Percentiles rank a stretch among this genome's conserved stretches.
Conservation (phyloP, 2,797 vertebrate genomes). For the Adelosebastes latens region DNA sequence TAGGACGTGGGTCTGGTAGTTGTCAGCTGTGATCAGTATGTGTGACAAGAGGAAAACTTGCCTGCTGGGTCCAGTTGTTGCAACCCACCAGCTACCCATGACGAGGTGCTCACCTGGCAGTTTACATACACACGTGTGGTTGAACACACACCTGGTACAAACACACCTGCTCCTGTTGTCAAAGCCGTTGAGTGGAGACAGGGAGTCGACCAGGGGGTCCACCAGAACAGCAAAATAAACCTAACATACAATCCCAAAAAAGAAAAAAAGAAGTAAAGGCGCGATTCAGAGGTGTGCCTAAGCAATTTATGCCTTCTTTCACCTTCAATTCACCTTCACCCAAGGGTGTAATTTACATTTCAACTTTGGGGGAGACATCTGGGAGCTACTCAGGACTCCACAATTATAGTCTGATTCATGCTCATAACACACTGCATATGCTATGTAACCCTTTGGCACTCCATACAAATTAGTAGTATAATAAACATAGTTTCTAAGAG, state of each 20-base stretch:
- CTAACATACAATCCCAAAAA: background rate
- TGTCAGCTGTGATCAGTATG: conserved; percentile 34
- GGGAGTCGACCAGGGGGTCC: background rate
- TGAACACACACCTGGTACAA: conserved; percentile 22
- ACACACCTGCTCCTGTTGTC: conserved; percentile 31
- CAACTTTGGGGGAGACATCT: conserved; percentile 56
- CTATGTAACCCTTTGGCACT: conserved; percentile 55
- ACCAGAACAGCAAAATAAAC: conserved; percentile 28
- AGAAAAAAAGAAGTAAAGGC: conserved; percentile 4
- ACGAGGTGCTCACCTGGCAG: conserved; percentile 11
- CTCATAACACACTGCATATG: conserved; percentile 45
- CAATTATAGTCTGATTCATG: conserved; percentile 62
- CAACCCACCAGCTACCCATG: background rate
- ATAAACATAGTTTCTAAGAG: conserved; percentile 59
- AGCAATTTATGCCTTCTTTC: conserved; percentile 51
- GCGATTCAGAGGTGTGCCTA: conserved; percentile 13
- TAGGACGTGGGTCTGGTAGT: conserved; percentile 7
- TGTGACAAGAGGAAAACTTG: conserved; percentile 24
- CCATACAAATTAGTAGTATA: conserved; percentile 61
- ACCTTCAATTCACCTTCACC: conserved; percentile 63
- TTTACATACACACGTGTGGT: background rate
- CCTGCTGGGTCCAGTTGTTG: conserved; percentile 26
- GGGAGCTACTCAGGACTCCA: conserved; percentile 52
- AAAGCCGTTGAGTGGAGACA: conserved; percentile 15
- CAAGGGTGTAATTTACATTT: conserved; percentile 70